Percentiles rank a stretch among this genome's conserved stretches.
Evolutionary conservation across 2,113 vertebrate genomes (phyloP).

Genomic region (Anser cygnoides): DNA sequence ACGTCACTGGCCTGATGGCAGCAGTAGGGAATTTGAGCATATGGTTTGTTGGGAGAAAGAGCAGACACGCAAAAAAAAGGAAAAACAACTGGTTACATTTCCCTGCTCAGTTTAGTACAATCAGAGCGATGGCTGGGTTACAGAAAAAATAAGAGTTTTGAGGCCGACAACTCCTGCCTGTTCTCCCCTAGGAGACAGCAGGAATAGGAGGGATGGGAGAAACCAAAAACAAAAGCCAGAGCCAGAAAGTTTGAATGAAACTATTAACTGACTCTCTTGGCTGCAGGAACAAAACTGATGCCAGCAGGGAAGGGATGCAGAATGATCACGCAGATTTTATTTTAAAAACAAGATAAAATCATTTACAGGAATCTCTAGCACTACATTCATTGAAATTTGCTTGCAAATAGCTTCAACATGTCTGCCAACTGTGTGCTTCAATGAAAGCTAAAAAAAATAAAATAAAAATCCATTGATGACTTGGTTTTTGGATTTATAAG

Average conservation of each 20-base stretch:
- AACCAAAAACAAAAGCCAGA: not conserved
- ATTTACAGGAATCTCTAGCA: not conserved
- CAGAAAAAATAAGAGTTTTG: not conserved
- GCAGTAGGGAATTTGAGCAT: not conserved
- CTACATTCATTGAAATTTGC: not conserved
- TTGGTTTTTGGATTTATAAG: not conserved
- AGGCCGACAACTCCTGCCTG: not conserved
- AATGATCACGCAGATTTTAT: slow-evolving; percentile 28
- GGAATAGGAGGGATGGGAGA: not conserved
- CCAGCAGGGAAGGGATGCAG: not conserved
- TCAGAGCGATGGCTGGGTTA: not conserved
- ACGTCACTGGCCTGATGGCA: not conserved
- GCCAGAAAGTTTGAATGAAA: slow-evolving; percentile 10
- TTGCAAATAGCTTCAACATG: not conserved
- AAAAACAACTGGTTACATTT: not conserved
- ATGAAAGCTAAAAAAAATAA: not conserved
- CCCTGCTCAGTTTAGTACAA: not conserved
- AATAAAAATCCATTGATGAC: not conserved
- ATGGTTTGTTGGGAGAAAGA: not conserved
- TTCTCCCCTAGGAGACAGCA: not conserved
- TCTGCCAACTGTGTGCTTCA: not conserved
- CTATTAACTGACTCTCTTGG: slow-evolving; percentile 20
- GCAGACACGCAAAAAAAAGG: not conserved
- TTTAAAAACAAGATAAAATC: slow-evolving; percentile 16
- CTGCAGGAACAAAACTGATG: not conserved